These are phyloP conservation scores for Cathartes aura DNA, from an alignment of 2,113 vertebrate genomes.

Conservation along the genomic window DNA sequence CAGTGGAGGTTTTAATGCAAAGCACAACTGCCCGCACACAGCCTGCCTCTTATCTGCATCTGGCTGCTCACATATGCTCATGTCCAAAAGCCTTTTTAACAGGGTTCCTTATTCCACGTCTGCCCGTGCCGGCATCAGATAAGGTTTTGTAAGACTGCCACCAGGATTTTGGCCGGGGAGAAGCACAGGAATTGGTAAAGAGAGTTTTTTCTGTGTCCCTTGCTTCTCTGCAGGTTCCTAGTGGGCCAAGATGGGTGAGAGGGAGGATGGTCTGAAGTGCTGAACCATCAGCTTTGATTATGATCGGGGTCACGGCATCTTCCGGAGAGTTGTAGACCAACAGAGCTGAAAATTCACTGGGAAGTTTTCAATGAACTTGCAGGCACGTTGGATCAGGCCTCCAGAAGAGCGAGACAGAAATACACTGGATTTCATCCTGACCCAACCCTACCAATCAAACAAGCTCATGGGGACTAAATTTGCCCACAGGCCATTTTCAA, in stretches of 20 bases:
- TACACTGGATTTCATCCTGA: neutral
- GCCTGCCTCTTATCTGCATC: neutral
- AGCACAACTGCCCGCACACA: neutral
- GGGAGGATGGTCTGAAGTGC: neutral
- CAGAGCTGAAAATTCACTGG: neutral
- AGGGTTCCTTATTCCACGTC: neutral
- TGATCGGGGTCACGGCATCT: neutral
- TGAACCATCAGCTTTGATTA: neutral
- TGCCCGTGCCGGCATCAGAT: neutral
- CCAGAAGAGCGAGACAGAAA: neutral
- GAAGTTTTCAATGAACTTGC: neutral
- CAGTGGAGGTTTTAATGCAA: neutral
- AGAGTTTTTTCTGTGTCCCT: neutral
- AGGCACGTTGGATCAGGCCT: accelerated
- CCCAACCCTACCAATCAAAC: neutral
- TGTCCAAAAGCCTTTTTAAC: neutral
- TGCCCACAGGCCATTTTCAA: neutral
- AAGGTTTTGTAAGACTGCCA: neutral
- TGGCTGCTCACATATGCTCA: neutral
- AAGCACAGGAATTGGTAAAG: neutral
- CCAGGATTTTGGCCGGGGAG: neutral
- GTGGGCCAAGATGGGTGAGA: neutral
- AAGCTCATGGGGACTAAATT: neutral
- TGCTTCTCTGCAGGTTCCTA: neutral
- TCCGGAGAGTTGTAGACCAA: neutral